Base-by-base conservation (phyloP, 2,888 invertebrate species). In the Stenotaenia linearis region DNA sequence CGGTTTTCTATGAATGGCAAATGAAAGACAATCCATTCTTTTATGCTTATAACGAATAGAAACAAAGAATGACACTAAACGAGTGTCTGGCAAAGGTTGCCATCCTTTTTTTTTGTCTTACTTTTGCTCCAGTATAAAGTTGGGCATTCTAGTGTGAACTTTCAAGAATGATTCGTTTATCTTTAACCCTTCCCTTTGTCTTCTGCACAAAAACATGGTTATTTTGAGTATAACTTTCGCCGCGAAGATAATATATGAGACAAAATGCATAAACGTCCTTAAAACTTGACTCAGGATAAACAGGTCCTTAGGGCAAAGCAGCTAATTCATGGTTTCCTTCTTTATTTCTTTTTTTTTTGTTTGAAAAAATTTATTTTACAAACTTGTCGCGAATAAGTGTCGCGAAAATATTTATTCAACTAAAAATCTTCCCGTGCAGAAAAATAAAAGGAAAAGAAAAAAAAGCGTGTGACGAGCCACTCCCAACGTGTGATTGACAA, bases 401-500 rank as follows among this genome's bases (percentile, higher is more conserved):
- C 15, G 10, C 9, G 25, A 69, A 69, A 69, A 69, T 69, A 28
- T 69, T 69, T 69, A 28, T 28, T 69, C 69, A 69, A 69, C 69
- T 69, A 69, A 69, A 10, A 69, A 28, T 28, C 12, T 15, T 28
- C 28, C 69, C 69, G 25, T 69, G 25, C 69, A 69, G 69, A 28
- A 28, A 10, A 10, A n/a, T 10, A 28, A 25, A 25, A 69, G 10
- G 15, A 28, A 28, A 12, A 28, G 0, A 25, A 12, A 69, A 1
- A 69, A 69, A 69, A 69, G 25, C 23, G 28, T 25, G 69, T 50
- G 50, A 50, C 18, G 28, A 7, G 69, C 69, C 69, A 25, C 69
- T 69, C 69, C 69, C 69, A 69, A 50, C 25, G 69, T 69, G 69
- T 69, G 69, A 69, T 69, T 69, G 69, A 69, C 69, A 69, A 69